A percentile compares a stretch with the other conserved stretches of the same genome.
Evolutionary conservation across 2,888 invertebrate genomes (phyloP).

Genomic region (Melitaea athalia): DNA sequence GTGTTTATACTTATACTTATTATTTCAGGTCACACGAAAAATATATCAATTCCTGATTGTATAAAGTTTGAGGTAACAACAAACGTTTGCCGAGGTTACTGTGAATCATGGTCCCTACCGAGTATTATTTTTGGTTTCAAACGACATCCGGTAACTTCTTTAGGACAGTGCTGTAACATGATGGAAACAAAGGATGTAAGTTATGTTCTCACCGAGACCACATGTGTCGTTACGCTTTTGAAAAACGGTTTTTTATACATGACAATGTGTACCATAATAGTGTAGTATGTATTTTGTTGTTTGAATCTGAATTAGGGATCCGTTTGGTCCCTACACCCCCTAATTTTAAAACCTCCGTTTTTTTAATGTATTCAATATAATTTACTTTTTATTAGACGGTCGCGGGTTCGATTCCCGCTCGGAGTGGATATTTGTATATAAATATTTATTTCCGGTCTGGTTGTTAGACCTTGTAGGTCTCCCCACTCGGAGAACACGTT

Average conservation of each 20-base stretch:
- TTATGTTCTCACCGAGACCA: constrained; percentile 12
- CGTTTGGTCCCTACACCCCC: too few relatives aligned
- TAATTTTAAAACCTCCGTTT: too few relatives aligned
- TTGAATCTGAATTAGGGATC: too few relatives aligned
- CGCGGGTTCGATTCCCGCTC: too few relatives aligned
- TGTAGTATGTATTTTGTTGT: too few relatives aligned
- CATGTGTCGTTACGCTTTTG: neutral
- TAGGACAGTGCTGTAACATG: constrained; percentile 95
- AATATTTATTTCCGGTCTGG: too few relatives aligned
- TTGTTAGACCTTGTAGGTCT: too few relatives aligned
- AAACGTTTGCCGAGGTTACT: constrained; percentile 93
- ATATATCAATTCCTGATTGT: constrained; percentile 91
- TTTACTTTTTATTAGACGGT: too few relatives aligned
- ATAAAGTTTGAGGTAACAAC: constrained; percentile 92
- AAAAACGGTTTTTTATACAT: neutral
- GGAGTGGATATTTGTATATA: too few relatives aligned
- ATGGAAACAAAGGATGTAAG: constrained; percentile 93
- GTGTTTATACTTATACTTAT: neutral
- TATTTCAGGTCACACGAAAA: constrained; percentile 87
- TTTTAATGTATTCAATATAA: too few relatives aligned
- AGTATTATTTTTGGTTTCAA: constrained; percentile 82
- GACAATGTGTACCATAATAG: too few relatives aligned
- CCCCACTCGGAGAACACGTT: too few relatives aligned
- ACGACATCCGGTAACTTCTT: constrained; percentile 86
- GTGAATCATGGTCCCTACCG: constrained; percentile 93